These are phyloP conservation scores for Protophormia terraenovae DNA, from an alignment of 2,888 invertebrate genomes.

Conservation along the genomic window DNA sequence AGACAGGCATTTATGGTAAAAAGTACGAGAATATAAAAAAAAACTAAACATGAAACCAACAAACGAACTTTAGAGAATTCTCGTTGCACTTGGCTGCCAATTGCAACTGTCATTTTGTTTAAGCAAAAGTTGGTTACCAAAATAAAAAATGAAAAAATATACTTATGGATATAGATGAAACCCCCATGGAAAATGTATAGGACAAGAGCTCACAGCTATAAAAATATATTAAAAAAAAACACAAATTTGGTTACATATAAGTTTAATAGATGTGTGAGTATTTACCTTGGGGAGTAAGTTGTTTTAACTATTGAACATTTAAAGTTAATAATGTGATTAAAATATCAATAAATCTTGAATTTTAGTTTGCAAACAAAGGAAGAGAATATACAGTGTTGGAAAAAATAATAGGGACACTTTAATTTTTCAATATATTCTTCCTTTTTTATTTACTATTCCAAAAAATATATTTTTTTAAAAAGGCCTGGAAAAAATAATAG, in stretches of 20 bases:
- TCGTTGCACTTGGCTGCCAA: constrained; percentile 66
- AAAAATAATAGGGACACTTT: no score
- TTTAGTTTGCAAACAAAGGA: no score
- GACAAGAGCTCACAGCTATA: no score
- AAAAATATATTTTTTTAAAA: no score
- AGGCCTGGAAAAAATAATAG: no score
- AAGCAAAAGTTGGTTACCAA: constrained; percentile 42
- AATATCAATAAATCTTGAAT: constrained; percentile 50
- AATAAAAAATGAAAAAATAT: neutral
- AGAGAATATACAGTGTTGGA: no score
- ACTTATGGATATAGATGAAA: neutral
- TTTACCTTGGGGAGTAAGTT: neutral
- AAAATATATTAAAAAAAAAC: neutral
- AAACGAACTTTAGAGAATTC: constrained; percentile 63
- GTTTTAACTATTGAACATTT: constrained; percentile 30
- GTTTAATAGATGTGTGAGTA: no score
- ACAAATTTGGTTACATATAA: no score
- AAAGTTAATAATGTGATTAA: constrained; percentile 56
- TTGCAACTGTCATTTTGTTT: constrained; percentile 65
- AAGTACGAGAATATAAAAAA: no score
- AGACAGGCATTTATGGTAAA: constrained; percentile 31
- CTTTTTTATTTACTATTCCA: no score
- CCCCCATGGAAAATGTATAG: neutral
- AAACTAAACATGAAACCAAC: constrained; percentile 20
- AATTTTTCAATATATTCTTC: neutral